Base-by-base conservation (phyloP, 1,140 invertebrate species). In the Papilio helenus region DNA sequence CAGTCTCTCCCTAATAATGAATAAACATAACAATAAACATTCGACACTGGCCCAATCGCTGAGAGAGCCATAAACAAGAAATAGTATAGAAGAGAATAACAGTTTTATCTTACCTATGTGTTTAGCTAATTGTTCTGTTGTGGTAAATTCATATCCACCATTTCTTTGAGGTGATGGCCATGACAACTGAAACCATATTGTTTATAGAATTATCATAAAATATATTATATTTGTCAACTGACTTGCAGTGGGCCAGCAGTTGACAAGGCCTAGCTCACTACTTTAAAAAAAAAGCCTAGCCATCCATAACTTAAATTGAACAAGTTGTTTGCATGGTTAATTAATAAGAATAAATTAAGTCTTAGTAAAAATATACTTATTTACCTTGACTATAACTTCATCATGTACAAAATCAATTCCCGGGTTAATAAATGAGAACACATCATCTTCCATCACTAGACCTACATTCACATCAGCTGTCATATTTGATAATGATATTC, bases 331-430 rank as follows among this genome's bases (percentile, higher is more conserved):
- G 9, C 23, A 5, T 18, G 14, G 55, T 39, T 72, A 76, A 79
- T n/a, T n/a, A n/a, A n/a, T n/a, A n/a, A n/a, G n/a, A n/a, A n/a
- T n/a, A n/a, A n/a, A n/a, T n/a, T n/a, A n/a, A n/a, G n/a, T n/a
- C n/a, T n/a, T n/a, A n/a, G n/a, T n/a, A n/a, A n/a, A n/a, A n/a
- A 14, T 71, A 3, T 16, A 8, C 1, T 5, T 39, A 79, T 34
- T 86, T 89, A 94, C 92, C 91, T 94, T 93, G 29, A 92, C 88
- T 79, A 93, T 80, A 9, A 94, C 92, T 85, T 94, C 93, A 83
- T 94, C 92, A 79, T 94, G 93, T n/a, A 82, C 82, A 79, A 94
- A 94, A 68, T 93, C 90, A 72, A 93, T 93, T 44, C 88, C 87
- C n/a, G 92, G 91, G 73, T 94, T 94, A 73, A 93, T 89, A 76